Evolutionary conservation across 2,797 vertebrate genomes (phyloP).

Genomic region (Oceanodroma leucorhoa): DNA sequence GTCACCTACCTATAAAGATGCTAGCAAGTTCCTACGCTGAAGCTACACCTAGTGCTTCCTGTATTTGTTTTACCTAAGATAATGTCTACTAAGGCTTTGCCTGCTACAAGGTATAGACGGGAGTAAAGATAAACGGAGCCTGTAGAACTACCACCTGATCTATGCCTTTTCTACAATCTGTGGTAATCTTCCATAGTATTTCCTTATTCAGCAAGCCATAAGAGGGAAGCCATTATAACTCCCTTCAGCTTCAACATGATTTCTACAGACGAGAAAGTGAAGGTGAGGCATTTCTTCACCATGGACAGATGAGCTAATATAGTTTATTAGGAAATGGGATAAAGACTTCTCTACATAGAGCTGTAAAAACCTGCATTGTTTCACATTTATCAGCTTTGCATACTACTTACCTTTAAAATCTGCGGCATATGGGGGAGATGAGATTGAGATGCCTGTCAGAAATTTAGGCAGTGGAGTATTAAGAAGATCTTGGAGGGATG

Average conservation of each 20-base stretch:
- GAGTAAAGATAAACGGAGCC: not conserved
- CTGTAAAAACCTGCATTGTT: not conserved
- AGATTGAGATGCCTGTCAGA: conserved; percentile 75
- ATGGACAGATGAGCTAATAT: not conserved
- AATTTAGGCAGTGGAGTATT: conserved; percentile 78
- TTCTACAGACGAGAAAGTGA: not conserved
- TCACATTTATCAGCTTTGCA: not conserved
- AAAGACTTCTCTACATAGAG: not conserved
- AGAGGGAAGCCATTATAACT: not conserved
- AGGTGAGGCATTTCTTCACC: not conserved
- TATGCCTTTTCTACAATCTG: not conserved
- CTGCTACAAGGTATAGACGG: not conserved
- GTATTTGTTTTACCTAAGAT: not conserved
- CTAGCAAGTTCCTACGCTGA: not conserved
- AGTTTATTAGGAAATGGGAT: not conserved
- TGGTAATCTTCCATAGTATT: not conserved
- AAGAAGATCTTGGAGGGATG: conserved; percentile 80
- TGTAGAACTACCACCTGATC: not conserved
- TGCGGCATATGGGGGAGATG: conserved; percentile 56
- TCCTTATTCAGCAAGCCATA: not conserved
- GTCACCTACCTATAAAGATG: not conserved
- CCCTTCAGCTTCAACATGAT: not conserved
- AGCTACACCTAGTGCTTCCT: not conserved
- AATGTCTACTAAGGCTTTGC: not conserved
- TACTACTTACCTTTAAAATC: conserved; percentile 78